Evolutionary conservation across 2,113 vertebrate genomes (phyloP).

Genomic region (Podarcis muralis): DNA sequence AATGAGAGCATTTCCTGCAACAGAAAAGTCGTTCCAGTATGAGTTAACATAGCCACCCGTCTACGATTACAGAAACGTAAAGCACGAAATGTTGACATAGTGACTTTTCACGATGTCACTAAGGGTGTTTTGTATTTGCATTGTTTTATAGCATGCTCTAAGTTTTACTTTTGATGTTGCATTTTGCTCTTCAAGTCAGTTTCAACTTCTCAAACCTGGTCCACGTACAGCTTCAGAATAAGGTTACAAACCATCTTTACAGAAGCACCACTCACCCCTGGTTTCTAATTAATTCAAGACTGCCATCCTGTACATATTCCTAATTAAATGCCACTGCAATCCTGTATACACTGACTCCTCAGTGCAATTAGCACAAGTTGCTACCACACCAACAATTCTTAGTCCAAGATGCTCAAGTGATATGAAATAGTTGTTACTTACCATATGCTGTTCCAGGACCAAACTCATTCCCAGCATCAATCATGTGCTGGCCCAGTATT

Average conservation of each 20-base stretch:
- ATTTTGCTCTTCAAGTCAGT: not conserved
- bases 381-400: not conserved
- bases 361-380: not conserved
- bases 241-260: not conserved
- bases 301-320: not conserved
- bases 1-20: constrained; percentile 93
- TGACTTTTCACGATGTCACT: not conserved
- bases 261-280: not conserved
- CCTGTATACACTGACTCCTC: not conserved
- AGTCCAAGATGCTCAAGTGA: not conserved
- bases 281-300: not conserved
- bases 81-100: not conserved
- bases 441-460: constrained; percentile 96
- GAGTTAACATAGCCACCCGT: constrained; percentile 39
- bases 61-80: constrained; percentile 34
- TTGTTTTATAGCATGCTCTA: not conserved
- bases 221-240: not conserved
- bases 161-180: not conserved
- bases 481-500: constrained; percentile 93
- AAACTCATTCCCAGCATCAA: constrained; percentile 94
- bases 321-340: not conserved
- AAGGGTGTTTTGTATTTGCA: not conserved
- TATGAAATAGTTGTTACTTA: constrained; percentile 68
- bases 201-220: not conserved
- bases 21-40: constrained; percentile 41